Evolutionary conservation across 1,140 invertebrate species (phyloP).

Genomic region (Brachystomella parvula): DNA sequence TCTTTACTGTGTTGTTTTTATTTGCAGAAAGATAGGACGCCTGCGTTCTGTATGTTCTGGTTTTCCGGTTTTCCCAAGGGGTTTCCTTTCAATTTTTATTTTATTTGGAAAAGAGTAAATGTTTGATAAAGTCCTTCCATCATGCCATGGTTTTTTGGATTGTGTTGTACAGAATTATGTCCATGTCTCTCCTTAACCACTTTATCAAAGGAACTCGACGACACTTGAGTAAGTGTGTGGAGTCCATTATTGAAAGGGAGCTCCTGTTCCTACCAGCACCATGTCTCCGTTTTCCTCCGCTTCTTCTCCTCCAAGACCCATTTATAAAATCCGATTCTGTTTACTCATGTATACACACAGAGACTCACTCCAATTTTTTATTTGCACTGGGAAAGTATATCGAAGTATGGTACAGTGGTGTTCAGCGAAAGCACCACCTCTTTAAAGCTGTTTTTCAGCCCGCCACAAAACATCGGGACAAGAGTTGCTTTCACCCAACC

Average conservation of each 20-base stretch:
- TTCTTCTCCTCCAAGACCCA: neutral
- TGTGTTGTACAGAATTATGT: neutral
- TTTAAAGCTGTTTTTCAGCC: no score
- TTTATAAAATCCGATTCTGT: slow-evolving; percentile 5
- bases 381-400: slow-evolving; percentile 2
- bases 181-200: neutral
- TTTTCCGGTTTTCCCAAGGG: neutral
- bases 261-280: no score
- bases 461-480: no score
- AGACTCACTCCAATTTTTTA: slow-evolving; percentile 10
- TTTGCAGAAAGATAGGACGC: no score
- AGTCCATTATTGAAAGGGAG: no score
- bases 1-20: no score
- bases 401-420: no score
- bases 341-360: slow-evolving; percentile 8
- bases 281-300: no score
- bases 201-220: neutral
- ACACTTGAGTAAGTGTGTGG: neutral
- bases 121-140: no score
- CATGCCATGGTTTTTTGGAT: neutral
- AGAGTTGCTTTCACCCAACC: no score
- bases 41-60: no score
- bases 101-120: neutral
- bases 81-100: neutral
- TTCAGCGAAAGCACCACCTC: no score